A percentile compares a stretch with the other conserved stretches of the same genome.
These are phyloP conservation scores for Cardinalis cardinalis DNA, from an alignment of 2,113 vertebrate species.

Conservation along the genomic window DNA sequence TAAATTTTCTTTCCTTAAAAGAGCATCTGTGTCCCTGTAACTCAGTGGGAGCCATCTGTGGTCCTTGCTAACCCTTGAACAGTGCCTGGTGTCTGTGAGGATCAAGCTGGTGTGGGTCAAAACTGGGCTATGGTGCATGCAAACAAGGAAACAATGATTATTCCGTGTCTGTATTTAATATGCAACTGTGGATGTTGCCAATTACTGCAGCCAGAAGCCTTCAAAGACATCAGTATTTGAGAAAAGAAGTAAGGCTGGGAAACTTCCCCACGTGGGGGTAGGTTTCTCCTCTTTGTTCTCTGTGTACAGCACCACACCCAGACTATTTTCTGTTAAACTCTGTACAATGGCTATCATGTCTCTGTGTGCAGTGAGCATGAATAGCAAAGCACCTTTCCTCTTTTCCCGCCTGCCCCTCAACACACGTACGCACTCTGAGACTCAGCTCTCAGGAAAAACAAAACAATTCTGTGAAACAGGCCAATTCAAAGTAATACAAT, in stretches of 20 bases:
- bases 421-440: slow-evolving; percentile 20
- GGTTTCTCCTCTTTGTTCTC: not conserved
- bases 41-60: not conserved
- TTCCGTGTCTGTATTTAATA: not conserved
- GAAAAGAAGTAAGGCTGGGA: not conserved
- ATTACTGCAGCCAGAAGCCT: not conserved
- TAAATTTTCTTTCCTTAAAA: not conserved
- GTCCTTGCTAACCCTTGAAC: not conserved
- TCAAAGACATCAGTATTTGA: not conserved
- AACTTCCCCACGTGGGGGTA: not conserved
- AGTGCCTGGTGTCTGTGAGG: not conserved
- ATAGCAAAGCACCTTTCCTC: not conserved
- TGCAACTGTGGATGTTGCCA: not conserved
- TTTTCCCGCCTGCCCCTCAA: not conserved
- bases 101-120: rapidly evolving
- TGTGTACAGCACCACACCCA: not conserved
- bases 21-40: not conserved
- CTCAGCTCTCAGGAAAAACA: slow-evolving; percentile 31
- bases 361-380: not conserved
- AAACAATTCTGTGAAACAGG: slow-evolving; percentile 62
- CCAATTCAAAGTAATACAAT: slow-evolving; percentile 62
- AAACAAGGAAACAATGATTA: not conserved
- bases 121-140: not conserved
- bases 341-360: not conserved
- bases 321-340: not conserved